phyloP scores from a whole-genome alignment of 2,888 invertebrate genomes.

The Conistra vaccinii region DNA sequence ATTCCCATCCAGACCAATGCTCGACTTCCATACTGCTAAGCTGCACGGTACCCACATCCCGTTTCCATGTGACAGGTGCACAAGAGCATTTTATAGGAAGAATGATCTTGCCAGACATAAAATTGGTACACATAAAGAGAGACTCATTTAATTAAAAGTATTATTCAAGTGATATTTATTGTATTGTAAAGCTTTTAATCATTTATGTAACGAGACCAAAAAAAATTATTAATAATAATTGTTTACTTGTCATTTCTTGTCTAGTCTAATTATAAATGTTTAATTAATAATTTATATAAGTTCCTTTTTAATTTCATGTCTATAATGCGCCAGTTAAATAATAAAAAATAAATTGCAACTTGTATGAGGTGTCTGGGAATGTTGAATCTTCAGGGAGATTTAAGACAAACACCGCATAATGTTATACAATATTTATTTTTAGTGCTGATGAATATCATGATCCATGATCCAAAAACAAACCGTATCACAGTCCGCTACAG shows the following conservation, averaged over 20 bases:
- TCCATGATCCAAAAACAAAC: conserved; percentile 77
- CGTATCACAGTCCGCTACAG: conserved; percentile 81
- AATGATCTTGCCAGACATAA: conserved; percentile 85
- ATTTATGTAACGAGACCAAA: conserved; percentile 39
- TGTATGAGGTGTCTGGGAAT: neutral
- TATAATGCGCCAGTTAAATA: neutral
- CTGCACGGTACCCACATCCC: conserved; percentile 80
- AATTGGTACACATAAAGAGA: conserved; percentile 83
- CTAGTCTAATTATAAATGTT: conserved; percentile 44
- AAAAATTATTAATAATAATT: no score
- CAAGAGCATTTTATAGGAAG: conserved; percentile 84
- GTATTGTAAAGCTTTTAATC: neutral
- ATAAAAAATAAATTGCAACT: neutral
- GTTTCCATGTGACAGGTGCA: conserved; percentile 82
- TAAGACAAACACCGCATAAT: conserved; percentile 61
- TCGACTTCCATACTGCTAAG: conserved; percentile 82
- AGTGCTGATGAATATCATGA: conserved; percentile 82
- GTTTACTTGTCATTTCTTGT: conserved; percentile 23
- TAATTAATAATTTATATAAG: conserved; percentile 9
- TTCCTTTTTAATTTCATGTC: neutral
- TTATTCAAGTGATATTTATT: neutral
- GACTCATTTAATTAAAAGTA: conserved; percentile 61
- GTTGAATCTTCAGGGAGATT: neutral
- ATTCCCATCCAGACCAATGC: conserved; percentile 83
- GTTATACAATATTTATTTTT: conserved; percentile 81